phyloP scores from a whole-genome alignment of 2,888 invertebrate genomes.

The Diachrysia chrysitis region DNA sequence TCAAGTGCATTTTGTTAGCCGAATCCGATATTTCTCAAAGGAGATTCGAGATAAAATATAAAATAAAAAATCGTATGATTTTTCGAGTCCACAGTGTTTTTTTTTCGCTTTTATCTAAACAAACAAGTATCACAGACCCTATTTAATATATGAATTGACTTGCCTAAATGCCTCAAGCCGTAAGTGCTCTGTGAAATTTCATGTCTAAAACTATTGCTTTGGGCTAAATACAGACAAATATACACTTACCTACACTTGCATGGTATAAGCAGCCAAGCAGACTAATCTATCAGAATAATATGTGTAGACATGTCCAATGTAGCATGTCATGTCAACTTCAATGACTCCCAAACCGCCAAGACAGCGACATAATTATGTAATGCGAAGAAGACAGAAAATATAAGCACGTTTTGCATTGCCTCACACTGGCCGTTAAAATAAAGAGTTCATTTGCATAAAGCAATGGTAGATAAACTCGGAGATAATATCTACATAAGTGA shows the following conservation, averaged over 20 bases:
- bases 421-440: constrained; percentile 25
- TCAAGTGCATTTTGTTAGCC: no score
- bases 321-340: constrained; percentile 2
- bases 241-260: not conserved
- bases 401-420: constrained; percentile 13
- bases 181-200: no score
- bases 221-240: no score
- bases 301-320: not conserved
- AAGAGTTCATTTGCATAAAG: constrained; percentile 38
- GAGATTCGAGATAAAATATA: no score
- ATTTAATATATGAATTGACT: no score
- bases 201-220: no score
- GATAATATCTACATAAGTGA: constrained; percentile 37
- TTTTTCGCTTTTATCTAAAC: no score
- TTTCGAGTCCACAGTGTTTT: no score
- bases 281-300: not conserved
- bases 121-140: no score
- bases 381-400: not conserved
- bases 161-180: no score
- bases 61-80: no score
- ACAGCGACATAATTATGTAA: constrained; percentile 1
- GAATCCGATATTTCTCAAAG: no score
- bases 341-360: not conserved
- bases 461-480: constrained; percentile 23
- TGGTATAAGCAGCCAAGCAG: not conserved